A percentile compares a stretch with the other conserved stretches of the same genome.
Conservation (phyloP, 2,888 invertebrate genomes). For the Trisateles emortualis region DNA sequence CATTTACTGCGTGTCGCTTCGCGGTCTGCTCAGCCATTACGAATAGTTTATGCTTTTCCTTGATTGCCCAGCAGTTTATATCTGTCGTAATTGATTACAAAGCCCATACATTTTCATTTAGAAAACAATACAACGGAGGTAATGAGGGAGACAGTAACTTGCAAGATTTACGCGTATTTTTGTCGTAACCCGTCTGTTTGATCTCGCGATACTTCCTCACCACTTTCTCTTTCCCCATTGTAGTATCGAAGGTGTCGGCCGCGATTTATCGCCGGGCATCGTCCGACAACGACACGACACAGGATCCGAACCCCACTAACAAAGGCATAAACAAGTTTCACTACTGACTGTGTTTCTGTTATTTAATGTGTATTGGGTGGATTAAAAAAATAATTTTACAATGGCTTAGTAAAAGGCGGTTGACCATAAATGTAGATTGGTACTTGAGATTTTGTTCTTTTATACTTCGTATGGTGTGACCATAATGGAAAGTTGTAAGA, state of each 20-base stretch:
- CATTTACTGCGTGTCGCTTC: slow-evolving; percentile 21
- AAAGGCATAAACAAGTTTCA: slow-evolving; percentile 63
- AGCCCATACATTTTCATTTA: slow-evolving; percentile 41
- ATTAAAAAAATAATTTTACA: slow-evolving; percentile 27
- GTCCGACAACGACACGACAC: slow-evolving; percentile 72
- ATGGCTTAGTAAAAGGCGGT: slow-evolving; percentile 2
- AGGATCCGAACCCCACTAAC: slow-evolving; percentile 73
- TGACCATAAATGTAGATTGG: not conserved
- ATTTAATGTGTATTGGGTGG: slow-evolving; percentile 38
- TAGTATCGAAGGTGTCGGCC: slow-evolving; percentile 75
- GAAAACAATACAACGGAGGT: slow-evolving; percentile 46
- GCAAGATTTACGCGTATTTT: slow-evolving; percentile 59
- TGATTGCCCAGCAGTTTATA: slow-evolving; percentile 36
- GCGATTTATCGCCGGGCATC: slow-evolving; percentile 78
- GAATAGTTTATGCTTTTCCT: slow-evolving; percentile 37
- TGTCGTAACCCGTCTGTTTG: slow-evolving; percentile 52
- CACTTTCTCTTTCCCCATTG: slow-evolving; percentile 82
- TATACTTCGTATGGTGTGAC: slow-evolving; percentile 16
- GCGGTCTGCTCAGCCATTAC: slow-evolving; percentile 27
- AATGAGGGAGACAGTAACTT: slow-evolving; percentile 40
- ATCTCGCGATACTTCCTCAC: slow-evolving; percentile 67
- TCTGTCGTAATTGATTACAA: slow-evolving; percentile 34
- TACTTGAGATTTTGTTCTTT: not conserved
- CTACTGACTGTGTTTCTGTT: slow-evolving; percentile 46
- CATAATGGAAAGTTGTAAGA: slow-evolving; percentile 30